Base-by-base conservation (phyloP, 1,140 invertebrate genomes). In the Conus betulinus region DNA sequence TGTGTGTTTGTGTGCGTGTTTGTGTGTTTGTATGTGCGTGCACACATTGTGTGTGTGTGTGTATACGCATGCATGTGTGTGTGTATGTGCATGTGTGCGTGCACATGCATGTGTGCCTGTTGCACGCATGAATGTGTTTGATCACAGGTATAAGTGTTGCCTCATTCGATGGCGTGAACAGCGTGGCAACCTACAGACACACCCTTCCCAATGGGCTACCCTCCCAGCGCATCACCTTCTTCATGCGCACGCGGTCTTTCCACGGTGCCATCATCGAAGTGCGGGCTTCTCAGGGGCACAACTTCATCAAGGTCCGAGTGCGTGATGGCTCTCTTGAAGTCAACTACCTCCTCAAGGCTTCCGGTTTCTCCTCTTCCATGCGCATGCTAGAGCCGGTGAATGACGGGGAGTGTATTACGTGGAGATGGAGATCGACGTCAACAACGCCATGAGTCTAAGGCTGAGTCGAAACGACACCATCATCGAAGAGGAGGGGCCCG, bases 231-330 rank as follows among this genome's bases (percentile, higher is more conserved):
- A 82, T 95, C 13, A 90, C 90, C 7, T 92, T 94, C 57, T 84
- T 90, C 8, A 51, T 95, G 10, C 89, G 93, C 52, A 94, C 94
- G 13, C 88, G 94, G 5, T 89, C 91, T 6, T 63, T 71, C 15
- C 91, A 90, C 85, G 93, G 91, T n/a, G 90, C 91, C 67, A 89
- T 95, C 23, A 84, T 95, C 25, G 90, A 87, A 52, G 11, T 71
- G n/a, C 67, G 74, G 10, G 20, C 67, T 10, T 7, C 17, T 87
- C 8, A 15, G 57, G 8, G 15, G 0, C 57, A 60, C 8, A 60
- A 60, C 51, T 91, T 91, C 57, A 74, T 91, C 57, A 88, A 91
- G 78, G 25, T 88, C 8, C 71, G 86, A 53, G 82, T 91, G 82
- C 82, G 84, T 15, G 51, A 89, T 27, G 85, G 88, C n/a, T 55